These are phyloP conservation scores for Caenorhabditis sp. DNA, from an alignment of 2,888 invertebrate species.

Conservation along the genomic window DNA sequence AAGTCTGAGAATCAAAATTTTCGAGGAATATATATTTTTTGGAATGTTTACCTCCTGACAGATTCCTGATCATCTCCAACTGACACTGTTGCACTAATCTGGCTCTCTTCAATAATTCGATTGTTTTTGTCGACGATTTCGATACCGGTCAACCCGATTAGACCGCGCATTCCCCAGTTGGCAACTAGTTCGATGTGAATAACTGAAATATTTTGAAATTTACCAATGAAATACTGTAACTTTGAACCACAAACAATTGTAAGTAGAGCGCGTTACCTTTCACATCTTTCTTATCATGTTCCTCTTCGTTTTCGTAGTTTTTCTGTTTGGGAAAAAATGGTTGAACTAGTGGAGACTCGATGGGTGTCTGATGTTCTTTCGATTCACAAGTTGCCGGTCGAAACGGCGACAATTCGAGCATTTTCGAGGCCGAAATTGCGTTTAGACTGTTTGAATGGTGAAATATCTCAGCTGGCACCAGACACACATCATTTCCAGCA, in stretches of 20 bases:
- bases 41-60: slow-evolving; percentile 2
- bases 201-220: slow-evolving; percentile 55
- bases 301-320: neutral
- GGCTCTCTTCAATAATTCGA: slow-evolving; percentile 18
- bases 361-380: neutral
- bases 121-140: slow-evolving; percentile 70
- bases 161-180: slow-evolving; percentile 74
- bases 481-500: slow-evolving; percentile 72
- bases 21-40: too few relatives aligned
- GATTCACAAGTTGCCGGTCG: slow-evolving; percentile 32
- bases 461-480: slow-evolving; percentile 23
- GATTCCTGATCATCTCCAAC: slow-evolving; percentile 11
- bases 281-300: slow-evolving; percentile 11
- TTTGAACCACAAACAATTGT: neutral
- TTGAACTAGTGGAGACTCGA: neutral
- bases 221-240: neutral
- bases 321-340: neutral
- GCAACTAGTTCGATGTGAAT: slow-evolving; percentile 72
- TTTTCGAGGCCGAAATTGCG: neutral
- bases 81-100: slow-evolving; percentile 10
- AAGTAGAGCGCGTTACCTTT: slow-evolving; percentile 19
- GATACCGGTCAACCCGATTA: slow-evolving; percentile 73
- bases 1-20: slow-evolving; percentile 74
- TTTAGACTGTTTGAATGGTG: neutral
- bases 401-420: slow-evolving; percentile 18